These are phyloP conservation scores for Cephalopterus ornatus DNA, from an alignment of 2,113 vertebrate genomes.

Conservation along the genomic window DNA sequence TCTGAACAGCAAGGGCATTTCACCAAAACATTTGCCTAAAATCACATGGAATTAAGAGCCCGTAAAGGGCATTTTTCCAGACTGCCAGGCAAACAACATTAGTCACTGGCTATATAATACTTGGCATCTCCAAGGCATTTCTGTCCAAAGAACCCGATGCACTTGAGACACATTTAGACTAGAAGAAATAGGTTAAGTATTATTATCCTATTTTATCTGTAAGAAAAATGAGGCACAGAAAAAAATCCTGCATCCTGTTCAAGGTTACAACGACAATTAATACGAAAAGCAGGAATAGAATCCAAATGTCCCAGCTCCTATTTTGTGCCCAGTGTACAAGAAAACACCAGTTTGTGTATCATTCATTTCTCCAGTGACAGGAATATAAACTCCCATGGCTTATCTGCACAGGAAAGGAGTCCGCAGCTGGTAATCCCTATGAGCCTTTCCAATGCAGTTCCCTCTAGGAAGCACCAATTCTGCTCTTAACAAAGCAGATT, in stretches of 20 bases:
- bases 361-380: background rate
- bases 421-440: background rate
- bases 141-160: conserved; percentile 30
- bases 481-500: background rate
- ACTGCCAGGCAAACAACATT: conserved; percentile 27
- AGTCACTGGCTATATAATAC: background rate
- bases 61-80: conserved; percentile 28
- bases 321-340: background rate
- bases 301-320: background rate
- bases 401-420: background rate
- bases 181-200: conserved; percentile 42
- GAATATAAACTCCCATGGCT: background rate
- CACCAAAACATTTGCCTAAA: conserved; percentile 18
- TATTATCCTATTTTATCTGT: background rate
- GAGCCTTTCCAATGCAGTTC: background rate
- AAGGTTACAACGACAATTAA: conserved; percentile 27
- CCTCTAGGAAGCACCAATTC: background rate
- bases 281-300: background rate
- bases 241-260: background rate
- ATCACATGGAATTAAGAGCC: background rate
- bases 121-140: background rate
- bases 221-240: background rate
- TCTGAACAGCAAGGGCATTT: conserved; percentile 9
- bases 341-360: background rate
- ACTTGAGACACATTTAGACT: conserved; percentile 37